Base-by-base conservation (phyloP, 2,888 invertebrate genomes). In the Sepiola atlantica region DNA sequence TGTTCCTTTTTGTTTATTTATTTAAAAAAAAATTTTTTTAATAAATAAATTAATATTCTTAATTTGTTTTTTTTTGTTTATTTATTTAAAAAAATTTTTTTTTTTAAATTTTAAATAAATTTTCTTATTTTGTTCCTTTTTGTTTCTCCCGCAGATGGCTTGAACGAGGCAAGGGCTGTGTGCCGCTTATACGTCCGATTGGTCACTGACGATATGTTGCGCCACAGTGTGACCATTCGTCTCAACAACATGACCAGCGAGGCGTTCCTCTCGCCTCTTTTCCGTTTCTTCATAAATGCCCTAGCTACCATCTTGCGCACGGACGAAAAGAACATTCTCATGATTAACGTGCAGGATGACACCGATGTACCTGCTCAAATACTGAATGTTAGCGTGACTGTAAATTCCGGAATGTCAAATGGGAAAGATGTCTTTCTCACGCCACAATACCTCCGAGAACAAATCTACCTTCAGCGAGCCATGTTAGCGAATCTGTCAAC, bases 301-400 rank as follows among this genome's bases (percentile, higher is more conserved):
- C 97, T 99, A 91, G 99, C 99, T 0, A 99, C 99, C 0, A 99
- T 99, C 94, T 95, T 98, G 98, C 99, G 99, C 0, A 99, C 99
- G 95, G 98, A 99, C 0, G 98, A 98, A 96, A 99, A 99, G 96
- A 99, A 99, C 96, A 98, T 99, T 94, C 99, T 98, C 96, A 98
- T 99, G 28, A 99, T 99, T 96, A 99, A 99, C 97, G 98, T 99
- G 94, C 98, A 98, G 98, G 99, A 99, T 96, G 99, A 99, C 97
- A 98, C 98, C 0, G 99, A 99, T 96, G 98, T 99, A 0, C 98
- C 94, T 1, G 95, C 95, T 21, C 98, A 98, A 97, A 98, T 99
- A 94, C 97, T 99, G 35, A 99, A 99, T 97, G 98, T 99, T 0
- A 99, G 99, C 95, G 99, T 99, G 97, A 99, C 99, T 0, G 99